Evolutionary conservation across 35 echinoderm and acorn worm species (phyloP).

Genomic region (Hemicentrotus pulcherrimus): DNA sequence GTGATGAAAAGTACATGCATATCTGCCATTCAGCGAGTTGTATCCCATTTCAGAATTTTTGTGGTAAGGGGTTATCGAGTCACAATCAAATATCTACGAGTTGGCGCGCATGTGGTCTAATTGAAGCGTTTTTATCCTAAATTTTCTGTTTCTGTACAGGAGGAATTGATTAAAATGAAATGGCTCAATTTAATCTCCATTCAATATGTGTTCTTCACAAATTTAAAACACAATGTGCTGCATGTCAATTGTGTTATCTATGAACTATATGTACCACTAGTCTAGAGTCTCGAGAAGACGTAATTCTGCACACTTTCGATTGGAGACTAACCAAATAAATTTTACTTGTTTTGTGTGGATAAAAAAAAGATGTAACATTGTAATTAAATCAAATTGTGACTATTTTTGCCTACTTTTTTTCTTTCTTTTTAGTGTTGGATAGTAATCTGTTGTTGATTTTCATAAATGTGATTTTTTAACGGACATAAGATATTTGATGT

Average conservation of each 20-base stretch:
- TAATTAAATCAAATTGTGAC: slow-evolving; percentile 30
- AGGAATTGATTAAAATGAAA: background rate
- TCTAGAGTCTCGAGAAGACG: background rate
- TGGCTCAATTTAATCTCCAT: background rate
- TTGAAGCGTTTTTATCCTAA: background rate
- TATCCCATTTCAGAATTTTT: background rate
- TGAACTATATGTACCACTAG: background rate
- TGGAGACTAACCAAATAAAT: slow-evolving; percentile 26
- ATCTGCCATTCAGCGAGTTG: background rate
- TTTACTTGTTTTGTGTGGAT: slow-evolving; percentile 31
- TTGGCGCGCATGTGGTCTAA: background rate
- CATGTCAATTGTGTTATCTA: background rate
- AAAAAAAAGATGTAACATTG: background rate
- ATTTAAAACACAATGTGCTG: background rate
- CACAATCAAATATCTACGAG: background rate
- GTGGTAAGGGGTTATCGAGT: background rate
- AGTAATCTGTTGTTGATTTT: slow-evolving; percentile 31
- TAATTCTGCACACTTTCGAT: background rate
- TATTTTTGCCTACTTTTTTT: slow-evolving; percentile 13
- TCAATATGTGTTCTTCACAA: background rate
- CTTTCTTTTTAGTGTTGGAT: slow-evolving; percentile 18
- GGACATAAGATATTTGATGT: slow-evolving; percentile 41
- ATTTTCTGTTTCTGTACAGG: background rate
- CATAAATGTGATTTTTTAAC: slow-evolving; percentile 38
- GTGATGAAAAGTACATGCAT: background rate